These are phyloP conservation scores for Morbakka virulenta DNA, from an alignment of 30 jellyfish, hydroid and myxozoan species.

Conservation along the genomic window DNA sequence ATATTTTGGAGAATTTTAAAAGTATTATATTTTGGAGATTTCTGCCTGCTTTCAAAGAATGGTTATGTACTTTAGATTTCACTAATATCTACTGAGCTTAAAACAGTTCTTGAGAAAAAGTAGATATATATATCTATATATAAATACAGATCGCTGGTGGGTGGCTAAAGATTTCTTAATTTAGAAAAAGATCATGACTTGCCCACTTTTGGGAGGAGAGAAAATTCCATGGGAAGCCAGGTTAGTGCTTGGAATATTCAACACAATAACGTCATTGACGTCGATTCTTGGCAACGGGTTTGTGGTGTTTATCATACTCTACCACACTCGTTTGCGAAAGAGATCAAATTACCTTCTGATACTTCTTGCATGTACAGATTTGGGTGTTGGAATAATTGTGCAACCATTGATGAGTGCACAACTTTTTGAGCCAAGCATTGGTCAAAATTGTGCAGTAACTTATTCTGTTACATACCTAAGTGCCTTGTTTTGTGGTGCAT, in stretches of 20 bases:
- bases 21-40: no score
- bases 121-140: no score
- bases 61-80: no score
- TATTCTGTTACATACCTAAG: constrained; percentile 38
- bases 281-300: constrained; percentile 42
- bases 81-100: no score
- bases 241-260: neutral
- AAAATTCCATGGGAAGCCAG: constrained; percentile 4
- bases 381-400: constrained; percentile 47
- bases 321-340: constrained; percentile 14
- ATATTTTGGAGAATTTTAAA: no score
- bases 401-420: constrained; percentile 61
- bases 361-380: constrained; percentile 46
- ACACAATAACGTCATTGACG: constrained; percentile 4
- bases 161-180: no score
- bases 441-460: constrained; percentile 38
- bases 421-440: constrained; percentile 1
- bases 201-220: constrained; percentile 28
- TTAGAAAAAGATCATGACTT: no score
- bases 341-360: constrained; percentile 34
- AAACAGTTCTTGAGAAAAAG: no score
- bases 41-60: no score
- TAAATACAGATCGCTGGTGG: no score
- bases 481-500: constrained; percentile 61
- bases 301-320: constrained; percentile 15